Evolutionary conservation across 2,113 vertebrate species (phyloP).

Genomic region (Chelonoidis abingdonii): DNA sequence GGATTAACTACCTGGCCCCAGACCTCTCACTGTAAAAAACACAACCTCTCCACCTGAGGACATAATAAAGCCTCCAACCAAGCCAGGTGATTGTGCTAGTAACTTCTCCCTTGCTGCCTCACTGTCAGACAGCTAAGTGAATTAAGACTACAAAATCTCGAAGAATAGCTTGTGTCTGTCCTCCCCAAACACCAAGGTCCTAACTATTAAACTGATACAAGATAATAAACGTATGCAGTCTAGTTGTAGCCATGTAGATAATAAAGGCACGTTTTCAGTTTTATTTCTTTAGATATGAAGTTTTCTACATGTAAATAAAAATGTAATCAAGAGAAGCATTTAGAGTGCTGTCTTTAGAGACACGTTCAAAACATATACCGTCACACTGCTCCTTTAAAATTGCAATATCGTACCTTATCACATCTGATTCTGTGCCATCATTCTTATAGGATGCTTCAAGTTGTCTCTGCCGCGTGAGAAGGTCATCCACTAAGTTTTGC

Average conservation of each 20-base stretch:
- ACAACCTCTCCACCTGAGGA: no score
- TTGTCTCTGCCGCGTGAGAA: conserved; percentile 90
- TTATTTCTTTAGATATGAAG: not conserved
- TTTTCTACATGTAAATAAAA: not conserved
- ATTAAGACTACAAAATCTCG: no score
- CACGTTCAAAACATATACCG: not conserved
- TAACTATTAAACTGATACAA: fast-evolving
- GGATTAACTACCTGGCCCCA: no score
- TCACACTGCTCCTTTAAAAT: fast-evolving
- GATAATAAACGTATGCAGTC: not conserved
- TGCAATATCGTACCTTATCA: conserved; percentile 76
- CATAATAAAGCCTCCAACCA: no score
- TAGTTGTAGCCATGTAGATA: not conserved
- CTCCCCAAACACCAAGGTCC: not conserved
- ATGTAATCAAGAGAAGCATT: fast-evolving
- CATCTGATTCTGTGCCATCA: conserved; percentile 83
- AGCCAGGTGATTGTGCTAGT: no score
- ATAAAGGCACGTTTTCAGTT: fast-evolving
- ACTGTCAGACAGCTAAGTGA: no score
- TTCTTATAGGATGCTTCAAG: conserved; percentile 91
- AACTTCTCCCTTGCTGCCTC: no score
- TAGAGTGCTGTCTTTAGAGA: not conserved
- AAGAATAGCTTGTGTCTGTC: no score
- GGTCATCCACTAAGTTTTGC: conserved; percentile 93
- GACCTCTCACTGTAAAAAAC: no score